phyloP scores from a whole-genome alignment of 2,113 vertebrate genomes.

The Geococcyx californianus region DNA sequence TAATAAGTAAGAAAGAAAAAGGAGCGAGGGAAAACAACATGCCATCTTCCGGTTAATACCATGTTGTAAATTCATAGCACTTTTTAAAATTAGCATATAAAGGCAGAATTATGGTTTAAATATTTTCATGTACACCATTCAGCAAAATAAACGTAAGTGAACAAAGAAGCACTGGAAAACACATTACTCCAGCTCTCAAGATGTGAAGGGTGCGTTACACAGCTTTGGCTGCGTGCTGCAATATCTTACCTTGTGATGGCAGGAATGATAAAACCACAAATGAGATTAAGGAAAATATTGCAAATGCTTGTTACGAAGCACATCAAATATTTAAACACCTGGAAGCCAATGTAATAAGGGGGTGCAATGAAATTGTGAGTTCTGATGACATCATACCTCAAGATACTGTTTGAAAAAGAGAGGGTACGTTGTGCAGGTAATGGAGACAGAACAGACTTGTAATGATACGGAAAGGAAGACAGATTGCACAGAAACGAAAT shows the following conservation, averaged over 20 bases:
- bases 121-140: slow-evolving; percentile 22
- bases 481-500: slow-evolving; percentile 45
- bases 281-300: slow-evolving; percentile 56
- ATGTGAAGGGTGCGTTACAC: slow-evolving; percentile 38
- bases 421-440: slow-evolving; percentile 22
- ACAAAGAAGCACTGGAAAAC: slow-evolving; percentile 29
- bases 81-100: slow-evolving; percentile 14
- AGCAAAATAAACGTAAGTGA: slow-evolving; percentile 42
- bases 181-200: slow-evolving; percentile 46
- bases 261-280: slow-evolving; percentile 14
- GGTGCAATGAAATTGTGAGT: background rate
- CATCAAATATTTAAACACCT: slow-evolving; percentile 42
- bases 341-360: slow-evolving; percentile 13
- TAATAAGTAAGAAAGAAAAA: slow-evolving; percentile 84
- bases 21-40: slow-evolving; percentile 59
- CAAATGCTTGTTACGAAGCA: slow-evolving; percentile 26
- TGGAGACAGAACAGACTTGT: background rate
- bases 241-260: slow-evolving; percentile 57
- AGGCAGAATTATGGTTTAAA: slow-evolving; percentile 38
- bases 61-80: slow-evolving; percentile 3
- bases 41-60: slow-evolving; percentile 57
- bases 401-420: slow-evolving; percentile 7
- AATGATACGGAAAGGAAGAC: slow-evolving; percentile 16
- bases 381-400: slow-evolving; percentile 10
- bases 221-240: slow-evolving; percentile 11